Conservation (phyloP, 2,797 vertebrate genomes). For the Cirrhinus mrigala region DNA sequence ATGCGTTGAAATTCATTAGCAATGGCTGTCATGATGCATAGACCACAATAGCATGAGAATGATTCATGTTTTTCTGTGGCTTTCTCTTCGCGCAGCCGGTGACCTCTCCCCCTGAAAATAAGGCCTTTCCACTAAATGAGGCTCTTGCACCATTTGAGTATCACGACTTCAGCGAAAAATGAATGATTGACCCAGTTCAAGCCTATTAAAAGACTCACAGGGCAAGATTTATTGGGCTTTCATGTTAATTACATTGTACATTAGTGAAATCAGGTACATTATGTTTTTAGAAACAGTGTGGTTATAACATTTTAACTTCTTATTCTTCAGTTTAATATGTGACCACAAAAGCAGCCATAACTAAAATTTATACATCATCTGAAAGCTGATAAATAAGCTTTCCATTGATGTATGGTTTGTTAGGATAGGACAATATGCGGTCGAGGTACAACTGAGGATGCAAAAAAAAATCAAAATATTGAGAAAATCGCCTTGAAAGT, state of each 20-base stretch:
- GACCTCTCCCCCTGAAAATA: conserved; percentile 49
- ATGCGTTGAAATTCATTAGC: conserved; percentile 48
- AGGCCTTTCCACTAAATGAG: conserved; percentile 21
- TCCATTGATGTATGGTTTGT: no score
- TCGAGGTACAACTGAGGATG: no score
- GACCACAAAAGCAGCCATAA: no score
- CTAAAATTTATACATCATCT: no score
- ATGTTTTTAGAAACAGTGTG: neutral
- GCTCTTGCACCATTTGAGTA: conserved; percentile 37
- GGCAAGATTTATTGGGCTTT: neutral
- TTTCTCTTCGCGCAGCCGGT: conserved; percentile 42
- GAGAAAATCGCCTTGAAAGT: no score
- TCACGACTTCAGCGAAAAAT: conserved; percentile 13
- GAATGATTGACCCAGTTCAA: conserved; percentile 10
- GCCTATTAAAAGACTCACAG: neutral
- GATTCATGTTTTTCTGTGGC: conserved; percentile 46
- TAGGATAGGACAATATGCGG: no score
- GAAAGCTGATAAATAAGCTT: no score
- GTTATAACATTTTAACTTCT: neutral
- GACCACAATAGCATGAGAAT: conserved; percentile 43
- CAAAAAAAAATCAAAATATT: no score
- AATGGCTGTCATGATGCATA: conserved; percentile 10
- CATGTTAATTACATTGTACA: neutral
- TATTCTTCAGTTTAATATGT: neutral
- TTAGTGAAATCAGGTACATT: neutral